Percentiles rank a stretch among this genome's conserved stretches.
phyloP scores from a whole-genome alignment of 2,888 invertebrate species.

The Apotomis capreana region DNA sequence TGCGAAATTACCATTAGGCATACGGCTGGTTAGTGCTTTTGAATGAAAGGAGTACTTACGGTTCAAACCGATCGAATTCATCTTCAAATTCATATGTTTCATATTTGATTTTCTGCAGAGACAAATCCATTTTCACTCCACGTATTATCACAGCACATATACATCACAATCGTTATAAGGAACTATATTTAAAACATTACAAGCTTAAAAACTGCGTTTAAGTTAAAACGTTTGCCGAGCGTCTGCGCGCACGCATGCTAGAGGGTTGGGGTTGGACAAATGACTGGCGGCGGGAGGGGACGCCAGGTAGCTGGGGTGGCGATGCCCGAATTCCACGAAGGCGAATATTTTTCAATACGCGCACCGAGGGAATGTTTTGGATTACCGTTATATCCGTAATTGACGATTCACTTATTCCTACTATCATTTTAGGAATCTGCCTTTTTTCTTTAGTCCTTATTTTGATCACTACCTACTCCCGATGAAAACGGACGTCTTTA shows the following conservation, averaged over 20 bases:
- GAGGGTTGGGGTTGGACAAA: slow-evolving; percentile 62
- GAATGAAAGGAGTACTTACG: slow-evolving; percentile 47
- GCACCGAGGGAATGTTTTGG: slow-evolving; percentile 11
- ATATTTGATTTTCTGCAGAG: slow-evolving; percentile 67
- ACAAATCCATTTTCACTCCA: slow-evolving; percentile 68
- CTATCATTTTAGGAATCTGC: not conserved
- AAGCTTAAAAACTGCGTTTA: slow-evolving; percentile 12
- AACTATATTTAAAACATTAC: slow-evolving; percentile 10
- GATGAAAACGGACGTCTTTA: no score
- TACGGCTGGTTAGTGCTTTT: no score
- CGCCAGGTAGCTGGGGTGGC: slow-evolving; percentile 71
- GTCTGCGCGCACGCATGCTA: slow-evolving; percentile 69
- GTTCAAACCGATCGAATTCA: slow-evolving; percentile 59
- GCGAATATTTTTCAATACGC: slow-evolving; percentile 32
- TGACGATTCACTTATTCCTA: not conserved
- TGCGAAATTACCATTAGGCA: no score
- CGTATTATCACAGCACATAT: slow-evolving; percentile 51
- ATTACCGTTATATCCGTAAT: slow-evolving; percentile 28
- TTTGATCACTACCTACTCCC: not conserved
- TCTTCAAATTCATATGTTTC: slow-evolving; percentile 59
- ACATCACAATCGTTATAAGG: slow-evolving; percentile 51
- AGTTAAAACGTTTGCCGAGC: slow-evolving; percentile 25
- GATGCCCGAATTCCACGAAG: slow-evolving; percentile 58
- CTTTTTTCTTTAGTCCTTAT: not conserved
- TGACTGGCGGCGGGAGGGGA: slow-evolving; percentile 56